Conservation (phyloP, 2,888 invertebrate genomes). For the Rhamphomyia laevipes region DNA sequence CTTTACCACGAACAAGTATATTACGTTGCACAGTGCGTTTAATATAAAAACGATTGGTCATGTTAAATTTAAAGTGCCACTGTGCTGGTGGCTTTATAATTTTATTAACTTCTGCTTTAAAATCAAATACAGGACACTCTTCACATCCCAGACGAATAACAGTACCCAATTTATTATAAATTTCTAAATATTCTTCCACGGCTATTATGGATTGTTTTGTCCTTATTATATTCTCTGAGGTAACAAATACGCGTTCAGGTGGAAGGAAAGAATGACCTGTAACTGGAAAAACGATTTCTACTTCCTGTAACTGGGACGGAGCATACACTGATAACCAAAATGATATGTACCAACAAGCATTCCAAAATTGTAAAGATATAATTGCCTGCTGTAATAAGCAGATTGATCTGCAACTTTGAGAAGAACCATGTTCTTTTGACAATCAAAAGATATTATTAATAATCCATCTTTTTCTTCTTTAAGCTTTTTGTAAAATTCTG, state of each 20-base stretch:
- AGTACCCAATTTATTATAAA: slow-evolving; percentile 8
- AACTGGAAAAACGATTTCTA: slow-evolving; percentile 21
- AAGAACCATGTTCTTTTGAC: slow-evolving; percentile 4
- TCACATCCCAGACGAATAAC: neutral
- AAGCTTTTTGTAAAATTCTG: slow-evolving; percentile 17
- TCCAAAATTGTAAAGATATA: slow-evolving; percentile 1
- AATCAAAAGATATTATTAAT: slow-evolving; percentile 1
- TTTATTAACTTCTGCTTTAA: neutral
- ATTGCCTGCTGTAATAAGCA: slow-evolving; percentile 2
- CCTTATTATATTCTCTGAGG: slow-evolving; percentile 17
- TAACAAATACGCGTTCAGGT: slow-evolving; percentile 21
- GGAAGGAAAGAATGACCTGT: slow-evolving; percentile 22
- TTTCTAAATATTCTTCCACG: slow-evolving; percentile 17
- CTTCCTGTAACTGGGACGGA: slow-evolving; percentile 13
- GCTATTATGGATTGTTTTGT: slow-evolving; percentile 15
- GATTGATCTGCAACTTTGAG: slow-evolving; percentile 5
- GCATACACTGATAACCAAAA: slow-evolving; percentile 15
- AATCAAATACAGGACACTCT: slow-evolving; percentile 2
- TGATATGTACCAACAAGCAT: neutral
- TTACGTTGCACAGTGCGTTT: neutral
- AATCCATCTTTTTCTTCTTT: slow-evolving; percentile 12
- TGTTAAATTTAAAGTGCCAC: slow-evolving; percentile 6
- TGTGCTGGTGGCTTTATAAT: neutral
- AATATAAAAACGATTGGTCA: neutral
- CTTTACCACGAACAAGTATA: neutral